Percentiles rank a stretch among this genome's conserved stretches.
These are phyloP conservation scores for Gnathonemus longibarbis DNA, from an alignment of 2,113 vertebrate species.

Conservation along the genomic window DNA sequence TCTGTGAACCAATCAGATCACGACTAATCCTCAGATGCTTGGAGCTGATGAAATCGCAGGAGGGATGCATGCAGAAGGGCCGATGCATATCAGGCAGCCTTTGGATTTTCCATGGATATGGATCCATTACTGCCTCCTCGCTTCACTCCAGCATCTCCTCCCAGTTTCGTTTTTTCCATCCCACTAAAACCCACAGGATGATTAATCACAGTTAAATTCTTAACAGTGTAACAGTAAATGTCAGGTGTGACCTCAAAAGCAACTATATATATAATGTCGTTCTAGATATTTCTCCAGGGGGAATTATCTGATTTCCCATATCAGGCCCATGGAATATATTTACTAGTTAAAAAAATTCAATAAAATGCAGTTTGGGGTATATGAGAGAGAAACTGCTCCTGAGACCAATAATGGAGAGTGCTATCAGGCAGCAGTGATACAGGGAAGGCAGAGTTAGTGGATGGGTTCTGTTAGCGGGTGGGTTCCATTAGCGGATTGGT, in stretches of 20 bases:
- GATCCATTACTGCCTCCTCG: not conserved
- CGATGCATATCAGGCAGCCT: not conserved
- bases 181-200: not conserved
- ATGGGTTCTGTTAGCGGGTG: not conserved
- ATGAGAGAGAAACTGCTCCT: not conserved
- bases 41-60: not conserved
- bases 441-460: not conserved
- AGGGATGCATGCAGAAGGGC: not conserved
- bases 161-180: not conserved
- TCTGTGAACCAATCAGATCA: not conserved
- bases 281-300: not conserved
- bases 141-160: not conserved
- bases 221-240: not conserved
- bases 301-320: not conserved
- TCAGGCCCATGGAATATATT: not conserved
- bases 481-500: not conserved
- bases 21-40: not conserved
- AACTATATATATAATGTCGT: not conserved
- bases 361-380: not conserved
- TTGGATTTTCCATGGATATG: not conserved
- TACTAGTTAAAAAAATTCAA: not conserved
- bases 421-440: not conserved
- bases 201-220: slow-evolving; percentile 1
- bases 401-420: not conserved
- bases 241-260: not conserved